These are phyloP conservation scores for Pogonomyrmex barbatus DNA, from an alignment of 1,140 invertebrate genomes.

Conservation along the genomic window DNA sequence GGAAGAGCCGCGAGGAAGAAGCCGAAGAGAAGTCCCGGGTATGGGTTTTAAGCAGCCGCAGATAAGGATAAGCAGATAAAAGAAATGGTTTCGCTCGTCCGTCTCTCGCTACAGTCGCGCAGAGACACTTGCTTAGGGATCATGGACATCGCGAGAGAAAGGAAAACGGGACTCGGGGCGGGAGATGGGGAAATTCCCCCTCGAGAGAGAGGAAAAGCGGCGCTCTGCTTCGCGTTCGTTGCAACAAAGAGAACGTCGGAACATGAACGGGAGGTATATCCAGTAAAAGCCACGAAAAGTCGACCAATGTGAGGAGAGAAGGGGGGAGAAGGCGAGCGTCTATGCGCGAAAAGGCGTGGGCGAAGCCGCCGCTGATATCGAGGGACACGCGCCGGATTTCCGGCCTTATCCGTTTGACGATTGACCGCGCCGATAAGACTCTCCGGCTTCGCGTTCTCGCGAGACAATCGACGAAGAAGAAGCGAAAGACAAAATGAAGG, in stretches of 20 bases:
- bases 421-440: conserved; percentile 65
- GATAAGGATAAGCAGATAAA: conserved; percentile 75
- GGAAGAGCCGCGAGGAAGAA: conserved; percentile 48
- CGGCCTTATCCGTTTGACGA: conserved; percentile 63
- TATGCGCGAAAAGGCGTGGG: conserved; percentile 54
- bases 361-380: conserved; percentile 65
- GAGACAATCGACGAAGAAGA: conserved; percentile 10
- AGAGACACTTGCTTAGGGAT: conserved; percentile 37
- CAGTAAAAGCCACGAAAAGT: conserved; percentile 23
- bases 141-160: conserved; percentile 16
- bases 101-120: conserved; percentile 22
- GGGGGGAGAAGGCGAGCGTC: conserved; percentile 14
- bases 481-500: background rate
- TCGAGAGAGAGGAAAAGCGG: conserved; percentile 34
- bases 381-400: conserved; percentile 71
- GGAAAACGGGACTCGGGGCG: background rate
- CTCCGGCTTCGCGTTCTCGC: conserved; percentile 29
- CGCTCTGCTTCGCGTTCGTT: background rate
- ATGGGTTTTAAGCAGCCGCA: conserved; percentile 68
- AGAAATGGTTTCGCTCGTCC: conserved; percentile 64
- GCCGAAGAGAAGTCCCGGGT: background rate
- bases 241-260: conserved; percentile 41
- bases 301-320: conserved; percentile 26
- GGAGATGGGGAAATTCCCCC: conserved; percentile 6
- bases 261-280: conserved; percentile 6